Evolutionary conservation across 2,797 vertebrate species (phyloP).

Genomic region (Siniperca obscura): DNA sequence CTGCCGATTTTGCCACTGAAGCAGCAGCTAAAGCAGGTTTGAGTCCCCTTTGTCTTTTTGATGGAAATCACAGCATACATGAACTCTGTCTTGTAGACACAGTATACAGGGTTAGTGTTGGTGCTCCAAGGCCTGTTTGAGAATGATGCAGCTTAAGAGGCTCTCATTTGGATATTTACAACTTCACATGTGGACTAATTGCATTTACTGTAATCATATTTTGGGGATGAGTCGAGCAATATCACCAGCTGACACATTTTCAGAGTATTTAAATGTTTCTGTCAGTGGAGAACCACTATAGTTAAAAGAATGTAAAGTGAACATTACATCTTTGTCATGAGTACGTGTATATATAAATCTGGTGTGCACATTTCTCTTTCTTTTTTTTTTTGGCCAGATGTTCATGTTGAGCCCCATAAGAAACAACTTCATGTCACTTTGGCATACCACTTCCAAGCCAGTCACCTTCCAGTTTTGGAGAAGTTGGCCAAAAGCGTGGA

Average conservation of each 20-base stretch:
- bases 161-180: background rate
- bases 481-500: conserved; percentile 94
- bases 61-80: background rate
- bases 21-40: conserved; percentile 95
- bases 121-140: background rate
- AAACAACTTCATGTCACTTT: conserved; percentile 98
- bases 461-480: conserved; percentile 91
- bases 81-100: background rate
- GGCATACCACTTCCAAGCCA: conserved; percentile 97
- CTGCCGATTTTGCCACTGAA: conserved; percentile 93
- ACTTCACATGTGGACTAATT: background rate
- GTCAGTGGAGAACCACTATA: background rate
- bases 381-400: conserved; percentile 83
- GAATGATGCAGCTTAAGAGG: background rate
- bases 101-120: background rate
- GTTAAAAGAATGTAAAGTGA: background rate
- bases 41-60: background rate
- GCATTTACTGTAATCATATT: background rate
- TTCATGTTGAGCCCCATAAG: conserved; percentile 95
- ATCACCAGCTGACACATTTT: background rate
- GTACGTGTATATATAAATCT: background rate
- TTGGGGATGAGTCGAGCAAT: background rate
- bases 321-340: background rate
- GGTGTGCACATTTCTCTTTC: background rate
- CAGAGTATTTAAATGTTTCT: background rate